Evolutionary conservation across 2,888 invertebrate species (phyloP).

Genomic region (Furcula furcula): DNA sequence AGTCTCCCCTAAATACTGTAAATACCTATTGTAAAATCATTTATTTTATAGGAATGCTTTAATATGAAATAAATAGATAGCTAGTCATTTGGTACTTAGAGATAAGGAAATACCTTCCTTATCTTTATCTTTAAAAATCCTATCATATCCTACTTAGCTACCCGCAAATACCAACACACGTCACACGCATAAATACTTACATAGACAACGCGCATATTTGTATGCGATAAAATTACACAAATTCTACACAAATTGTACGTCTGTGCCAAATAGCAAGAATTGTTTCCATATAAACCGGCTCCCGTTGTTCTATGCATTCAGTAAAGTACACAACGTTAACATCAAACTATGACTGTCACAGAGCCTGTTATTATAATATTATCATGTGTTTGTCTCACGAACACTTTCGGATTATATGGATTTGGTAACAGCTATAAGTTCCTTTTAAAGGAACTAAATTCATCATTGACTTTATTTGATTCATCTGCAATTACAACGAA

Average conservation of each 20-base stretch:
- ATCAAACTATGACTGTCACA: constrained; percentile 22
- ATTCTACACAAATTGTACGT: constrained; percentile 11
- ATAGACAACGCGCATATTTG: constrained; percentile 19
- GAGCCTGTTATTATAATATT: constrained; percentile 24
- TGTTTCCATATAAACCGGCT: background rate
- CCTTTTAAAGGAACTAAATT: constrained; percentile 39
- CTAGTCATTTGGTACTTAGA: no score
- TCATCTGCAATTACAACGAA: constrained; percentile 28
- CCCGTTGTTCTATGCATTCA: background rate
- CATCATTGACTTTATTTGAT: constrained; percentile 24
- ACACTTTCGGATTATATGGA: constrained; percentile 37
- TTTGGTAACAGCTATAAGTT: constrained; percentile 41
- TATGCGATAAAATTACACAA: constrained; percentile 1
- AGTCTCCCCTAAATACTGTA: no score
- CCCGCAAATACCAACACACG: no score
- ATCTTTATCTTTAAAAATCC: no score
- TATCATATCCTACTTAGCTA: no score
- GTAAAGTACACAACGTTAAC: background rate
- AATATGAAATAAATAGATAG: no score
- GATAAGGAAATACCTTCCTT: no score
- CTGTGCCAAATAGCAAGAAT: constrained; percentile 14
- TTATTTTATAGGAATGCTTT: no score
- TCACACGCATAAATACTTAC: background rate
- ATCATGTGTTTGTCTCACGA: constrained; percentile 25
- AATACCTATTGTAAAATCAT: no score